A percentile compares a stretch with the other conserved stretches of the same genome.
Conservation (phyloP, 2,113 vertebrate genomes). For the Prunella himalayana region DNA sequence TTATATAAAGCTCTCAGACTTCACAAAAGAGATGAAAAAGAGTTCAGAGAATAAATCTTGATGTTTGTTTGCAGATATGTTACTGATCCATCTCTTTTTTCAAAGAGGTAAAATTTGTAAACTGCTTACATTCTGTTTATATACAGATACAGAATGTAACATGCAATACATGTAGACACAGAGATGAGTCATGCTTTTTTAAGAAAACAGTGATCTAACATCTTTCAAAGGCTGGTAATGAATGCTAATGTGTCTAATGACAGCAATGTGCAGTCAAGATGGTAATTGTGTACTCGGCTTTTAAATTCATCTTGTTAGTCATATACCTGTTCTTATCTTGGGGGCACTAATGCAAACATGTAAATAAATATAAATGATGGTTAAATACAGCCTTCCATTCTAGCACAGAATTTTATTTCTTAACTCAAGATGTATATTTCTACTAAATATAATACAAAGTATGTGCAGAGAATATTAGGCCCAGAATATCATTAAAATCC, state of each 20-base stretch:
- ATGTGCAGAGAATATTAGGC: neutral
- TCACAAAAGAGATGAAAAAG: neutral
- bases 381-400: neutral
- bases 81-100: neutral
- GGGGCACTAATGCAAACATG: accelerated
- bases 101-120: neutral
- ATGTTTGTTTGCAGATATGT: neutral
- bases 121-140: neutral
- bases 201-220: neutral
- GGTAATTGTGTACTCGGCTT: neutral
- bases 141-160: no score
- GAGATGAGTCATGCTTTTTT: neutral
- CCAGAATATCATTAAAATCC: neutral
- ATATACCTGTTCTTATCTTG: neutral
- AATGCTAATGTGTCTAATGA: neutral
- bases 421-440: neutral
- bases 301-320: neutral
- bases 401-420: neutral
- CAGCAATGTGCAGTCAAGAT: neutral
- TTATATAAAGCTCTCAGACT: neutral
- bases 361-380: neutral
- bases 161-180: no score
- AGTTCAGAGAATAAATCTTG: neutral
- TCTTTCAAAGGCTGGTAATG: neutral
- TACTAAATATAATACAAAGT: neutral